Evolutionary conservation across 37 sponge, comb jelly and placozoan species (phyloP), one percentile per base, ranked within the genome.

Genomic region (Eunapius fragilis): DNA sequence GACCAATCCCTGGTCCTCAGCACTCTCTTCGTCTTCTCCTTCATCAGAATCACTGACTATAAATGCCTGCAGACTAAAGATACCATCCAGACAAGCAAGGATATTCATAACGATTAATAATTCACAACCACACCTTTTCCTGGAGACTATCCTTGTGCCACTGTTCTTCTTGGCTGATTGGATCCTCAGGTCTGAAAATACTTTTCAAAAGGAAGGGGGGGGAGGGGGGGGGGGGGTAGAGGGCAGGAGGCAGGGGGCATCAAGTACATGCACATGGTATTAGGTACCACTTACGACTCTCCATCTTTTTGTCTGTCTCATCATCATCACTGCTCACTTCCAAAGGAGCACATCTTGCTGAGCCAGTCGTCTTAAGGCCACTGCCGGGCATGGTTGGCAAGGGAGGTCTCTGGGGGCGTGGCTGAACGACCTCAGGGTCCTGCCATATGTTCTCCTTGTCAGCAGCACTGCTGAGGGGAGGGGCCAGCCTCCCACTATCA

Each of bases 11-110:
- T 49, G 27, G 9, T 49, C 31, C 28, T 48, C 80, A 50, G 12
- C 31, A 17, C 25, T 48, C 80, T 80, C 80, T 2, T 33, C 41
- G 2, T 68, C 78, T 22, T 34, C 71, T 0, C 31, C 70, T 7
- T 85, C 85, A 37, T 91, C 91, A 3, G 87, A 91, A 47, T 91
- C 91, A 86, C 91, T 91, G 25, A 86, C 91, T 72, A 91, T 78
- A 68, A 91, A 91, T 30, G n/a, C 79, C 36, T 28, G 11, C 7
- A 91, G 50, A 82, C 87, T 86, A 58, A 33, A 47, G 28, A 27
- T 22, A 67, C 37, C 12, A 36, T n/a, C n/a, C n/a, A n/a, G n/a
- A n/a, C n/a, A 24, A 87, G 3, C 32, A 32, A 76, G 31, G 28
- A 5, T 25, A 27, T 41, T 83, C 2, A 25, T 19, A 0, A 32